Conservation (phyloP, 2,797 vertebrate species). For the Hoplostethus atlanticus region DNA sequence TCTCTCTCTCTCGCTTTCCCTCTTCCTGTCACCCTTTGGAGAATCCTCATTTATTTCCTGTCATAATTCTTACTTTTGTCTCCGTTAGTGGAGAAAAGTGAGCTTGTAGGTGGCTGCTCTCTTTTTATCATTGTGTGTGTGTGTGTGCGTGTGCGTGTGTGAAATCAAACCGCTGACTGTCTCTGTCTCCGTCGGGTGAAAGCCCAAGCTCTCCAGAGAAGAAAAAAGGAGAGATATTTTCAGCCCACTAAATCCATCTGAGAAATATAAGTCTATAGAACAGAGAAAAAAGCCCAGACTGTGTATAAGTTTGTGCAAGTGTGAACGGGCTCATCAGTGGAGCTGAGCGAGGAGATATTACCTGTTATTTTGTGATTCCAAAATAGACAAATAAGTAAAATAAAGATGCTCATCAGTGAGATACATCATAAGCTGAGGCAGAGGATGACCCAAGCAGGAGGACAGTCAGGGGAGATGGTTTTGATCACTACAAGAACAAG, state of each 20-base stretch:
- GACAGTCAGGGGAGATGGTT: no score
- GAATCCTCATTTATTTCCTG: background rate
- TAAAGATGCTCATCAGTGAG: constrained; percentile 26
- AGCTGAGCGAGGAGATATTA: constrained; percentile 1
- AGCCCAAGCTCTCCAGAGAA: background rate
- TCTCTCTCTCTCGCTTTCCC: background rate
- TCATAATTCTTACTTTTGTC: background rate
- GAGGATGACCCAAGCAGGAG: background rate
- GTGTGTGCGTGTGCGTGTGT: constrained; percentile 26
- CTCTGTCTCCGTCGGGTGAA: no score
- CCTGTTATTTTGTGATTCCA: constrained; percentile 24
- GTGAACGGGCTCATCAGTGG: background rate
- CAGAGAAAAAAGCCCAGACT: constrained; percentile 11
- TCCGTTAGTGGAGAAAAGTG: constrained; percentile 7
- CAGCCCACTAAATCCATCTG: constrained; percentile 21
- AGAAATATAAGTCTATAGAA: constrained; percentile 40
- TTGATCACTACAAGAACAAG: background rate
- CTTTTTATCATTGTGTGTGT: constrained; percentile 19
- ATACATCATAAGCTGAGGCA: constrained; percentile 2
- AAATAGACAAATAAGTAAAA: constrained; percentile 39
- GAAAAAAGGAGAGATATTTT: constrained; percentile 31
- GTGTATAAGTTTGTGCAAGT: background rate
- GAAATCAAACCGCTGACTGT: background rate
- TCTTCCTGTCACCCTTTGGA: background rate
- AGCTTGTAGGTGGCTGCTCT: constrained; percentile 27